These are phyloP conservation scores for Chrysopilus asiliformis DNA, from an alignment of 2,888 invertebrate genomes.

Conservation along the genomic window DNA sequence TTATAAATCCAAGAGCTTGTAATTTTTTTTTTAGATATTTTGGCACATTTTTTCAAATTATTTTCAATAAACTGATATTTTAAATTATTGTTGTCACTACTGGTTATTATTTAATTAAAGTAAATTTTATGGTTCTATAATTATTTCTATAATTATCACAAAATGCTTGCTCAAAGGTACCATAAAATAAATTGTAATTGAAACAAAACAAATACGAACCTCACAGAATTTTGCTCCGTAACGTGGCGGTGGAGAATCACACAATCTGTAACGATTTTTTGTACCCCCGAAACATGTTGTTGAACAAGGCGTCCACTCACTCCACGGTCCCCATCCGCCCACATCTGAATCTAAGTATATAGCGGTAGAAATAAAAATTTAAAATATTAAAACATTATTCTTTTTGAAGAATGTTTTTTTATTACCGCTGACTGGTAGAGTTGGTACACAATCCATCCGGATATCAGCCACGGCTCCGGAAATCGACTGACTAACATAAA, in stretches of 20 bases:
- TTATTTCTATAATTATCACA: no score
- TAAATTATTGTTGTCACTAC: no score
- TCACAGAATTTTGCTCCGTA: conserved; percentile 83
- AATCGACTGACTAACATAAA: conserved; percentile 73
- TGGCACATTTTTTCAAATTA: no score
- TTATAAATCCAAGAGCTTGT: no score
- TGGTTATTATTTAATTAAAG: no score
- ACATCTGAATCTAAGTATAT: conserved; percentile 58
- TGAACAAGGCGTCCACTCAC: conserved; percentile 74
- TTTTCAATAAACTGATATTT: no score
- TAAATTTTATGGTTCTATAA: no score
- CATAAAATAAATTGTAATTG: no score
- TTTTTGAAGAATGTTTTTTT: no score
- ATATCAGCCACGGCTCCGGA: conserved; percentile 77
- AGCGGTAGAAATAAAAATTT: conserved; percentile 1
- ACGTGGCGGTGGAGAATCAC: conserved; percentile 75
- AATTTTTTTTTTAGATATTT: no score
- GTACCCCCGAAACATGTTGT: conserved; percentile 64
- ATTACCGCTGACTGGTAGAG: conserved; percentile 64
- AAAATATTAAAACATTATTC: conserved; percentile 13
- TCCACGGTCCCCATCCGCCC: conserved; percentile 68
- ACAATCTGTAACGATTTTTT: conserved; percentile 70
- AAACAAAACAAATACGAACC: conserved; percentile 45
- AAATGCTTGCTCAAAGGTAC: no score
- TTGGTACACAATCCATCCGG: conserved; percentile 71